phyloP scores from a whole-genome alignment of 2,113 vertebrate species.

The Rhodinocichla rosea region DNA sequence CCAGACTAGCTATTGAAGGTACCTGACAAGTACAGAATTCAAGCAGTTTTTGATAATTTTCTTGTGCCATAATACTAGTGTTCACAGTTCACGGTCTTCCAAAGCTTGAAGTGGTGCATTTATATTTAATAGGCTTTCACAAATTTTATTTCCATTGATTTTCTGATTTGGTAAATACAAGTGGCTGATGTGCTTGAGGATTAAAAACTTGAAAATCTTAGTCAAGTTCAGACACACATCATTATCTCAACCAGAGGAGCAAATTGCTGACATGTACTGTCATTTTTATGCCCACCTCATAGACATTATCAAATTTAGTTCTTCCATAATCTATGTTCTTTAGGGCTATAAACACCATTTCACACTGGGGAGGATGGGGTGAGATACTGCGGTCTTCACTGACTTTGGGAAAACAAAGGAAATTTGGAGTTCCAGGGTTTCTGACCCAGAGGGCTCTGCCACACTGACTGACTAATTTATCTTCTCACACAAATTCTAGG shows the following conservation, averaged over 20 bases:
- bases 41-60: not conserved
- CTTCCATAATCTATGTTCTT: not conserved
- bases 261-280: not conserved
- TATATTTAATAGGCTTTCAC: not conserved
- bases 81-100: not conserved
- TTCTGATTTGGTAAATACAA: conserved; percentile 9
- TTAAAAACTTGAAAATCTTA: not conserved
- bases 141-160: not conserved
- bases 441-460: not conserved
- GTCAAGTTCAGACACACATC: not conserved
- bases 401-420: not conserved
- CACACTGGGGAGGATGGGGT: fast-evolving
- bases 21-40: not conserved
- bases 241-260: not conserved
- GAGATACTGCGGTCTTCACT: not conserved
- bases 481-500: not conserved
- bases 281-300: not conserved
- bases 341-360: not conserved
- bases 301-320: not conserved
- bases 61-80: not conserved
- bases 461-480: not conserved
- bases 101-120: not conserved
- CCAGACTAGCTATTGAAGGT: not conserved
- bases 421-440: not conserved
- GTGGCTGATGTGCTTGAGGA: not conserved